Percentiles rank a stretch among this genome's conserved stretches.
These are phyloP conservation scores for Petaurus breviceps DNA, from an alignment of 2,113 vertebrate species.

Conservation along the genomic window DNA sequence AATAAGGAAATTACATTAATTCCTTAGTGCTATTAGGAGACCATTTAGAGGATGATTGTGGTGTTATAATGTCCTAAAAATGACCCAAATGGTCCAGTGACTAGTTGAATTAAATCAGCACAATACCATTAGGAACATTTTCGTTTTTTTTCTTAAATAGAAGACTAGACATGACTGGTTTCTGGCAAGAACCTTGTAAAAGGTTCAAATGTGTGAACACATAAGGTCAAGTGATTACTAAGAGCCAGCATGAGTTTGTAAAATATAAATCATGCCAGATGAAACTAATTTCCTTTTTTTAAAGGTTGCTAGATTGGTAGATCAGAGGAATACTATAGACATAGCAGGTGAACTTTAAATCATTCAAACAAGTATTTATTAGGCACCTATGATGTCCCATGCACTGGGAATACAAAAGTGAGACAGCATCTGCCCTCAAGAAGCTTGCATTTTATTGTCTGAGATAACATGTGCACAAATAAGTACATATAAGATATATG, in stretches of 20 bases:
- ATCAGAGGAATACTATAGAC: not conserved
- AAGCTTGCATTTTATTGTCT: not conserved
- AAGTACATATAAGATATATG: not conserved
- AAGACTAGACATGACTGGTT: not conserved
- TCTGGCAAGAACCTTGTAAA: not conserved
- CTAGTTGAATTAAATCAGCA: not conserved
- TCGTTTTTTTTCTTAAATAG: not conserved
- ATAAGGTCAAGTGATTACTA: not conserved
- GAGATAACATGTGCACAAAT: not conserved
- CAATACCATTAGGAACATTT: not conserved
- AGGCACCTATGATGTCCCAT: not conserved
- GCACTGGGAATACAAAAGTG: not conserved
- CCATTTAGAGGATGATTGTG: not conserved
- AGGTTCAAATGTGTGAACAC: not conserved
- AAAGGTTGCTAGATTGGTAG: not conserved
- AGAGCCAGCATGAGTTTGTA: not conserved
- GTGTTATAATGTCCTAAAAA: not conserved
- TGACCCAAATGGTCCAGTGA: not conserved
- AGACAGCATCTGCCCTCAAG: not conserved
- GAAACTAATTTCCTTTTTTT: not conserved
- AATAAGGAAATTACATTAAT: not conserved
- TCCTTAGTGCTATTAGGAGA: not conserved
- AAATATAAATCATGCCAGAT: not conserved
- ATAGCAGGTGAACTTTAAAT: not conserved
- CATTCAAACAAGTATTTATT: not conserved